Evolutionary conservation across 2,797 vertebrate genomes (phyloP).

Genomic region (Thunnus albacares): DNA sequence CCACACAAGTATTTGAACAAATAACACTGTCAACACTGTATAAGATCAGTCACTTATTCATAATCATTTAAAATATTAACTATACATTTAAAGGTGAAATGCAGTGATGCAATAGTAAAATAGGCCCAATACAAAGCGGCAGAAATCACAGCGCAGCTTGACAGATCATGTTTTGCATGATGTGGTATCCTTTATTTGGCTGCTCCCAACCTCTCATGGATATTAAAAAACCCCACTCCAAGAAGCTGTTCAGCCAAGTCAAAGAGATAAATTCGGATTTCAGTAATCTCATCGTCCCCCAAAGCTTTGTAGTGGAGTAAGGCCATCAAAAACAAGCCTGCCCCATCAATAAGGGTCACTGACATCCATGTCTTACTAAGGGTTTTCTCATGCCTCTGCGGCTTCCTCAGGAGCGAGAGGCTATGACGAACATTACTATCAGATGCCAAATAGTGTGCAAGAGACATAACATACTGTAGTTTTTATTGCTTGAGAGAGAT

Average conservation of each 20-base stretch:
- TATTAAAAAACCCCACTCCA: conserved; percentile 51
- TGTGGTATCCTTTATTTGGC: conserved; percentile 14
- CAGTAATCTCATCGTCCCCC: conserved; percentile 64
- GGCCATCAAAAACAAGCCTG: conserved; percentile 47
- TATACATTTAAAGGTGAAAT: neutral
- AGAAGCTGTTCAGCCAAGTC: conserved; percentile 52
- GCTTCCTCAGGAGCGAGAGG: conserved; percentile 5
- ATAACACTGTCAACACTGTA: neutral
- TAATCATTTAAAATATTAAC: neutral
- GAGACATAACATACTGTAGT: conserved; percentile 49
- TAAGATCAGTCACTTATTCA: neutral
- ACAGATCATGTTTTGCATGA: conserved; percentile 21
- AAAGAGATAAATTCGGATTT: conserved; percentile 72
- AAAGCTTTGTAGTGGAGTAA: conserved; percentile 60
- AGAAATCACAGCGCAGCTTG: neutral
- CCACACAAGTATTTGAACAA: neutral
- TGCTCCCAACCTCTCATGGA: conserved; percentile 31
- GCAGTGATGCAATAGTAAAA: neutral
- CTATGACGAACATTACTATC: conserved; percentile 53
- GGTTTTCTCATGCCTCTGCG: conserved; percentile 2
- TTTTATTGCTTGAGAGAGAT: conserved; percentile 32
- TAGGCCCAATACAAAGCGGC: neutral
- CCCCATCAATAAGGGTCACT: conserved; percentile 52
- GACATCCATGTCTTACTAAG: conserved; percentile 36
- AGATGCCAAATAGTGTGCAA: conserved; percentile 30